Base-by-base conservation (phyloP, 2,113 vertebrate species). In the Lepisosteus oculatus region DNA sequence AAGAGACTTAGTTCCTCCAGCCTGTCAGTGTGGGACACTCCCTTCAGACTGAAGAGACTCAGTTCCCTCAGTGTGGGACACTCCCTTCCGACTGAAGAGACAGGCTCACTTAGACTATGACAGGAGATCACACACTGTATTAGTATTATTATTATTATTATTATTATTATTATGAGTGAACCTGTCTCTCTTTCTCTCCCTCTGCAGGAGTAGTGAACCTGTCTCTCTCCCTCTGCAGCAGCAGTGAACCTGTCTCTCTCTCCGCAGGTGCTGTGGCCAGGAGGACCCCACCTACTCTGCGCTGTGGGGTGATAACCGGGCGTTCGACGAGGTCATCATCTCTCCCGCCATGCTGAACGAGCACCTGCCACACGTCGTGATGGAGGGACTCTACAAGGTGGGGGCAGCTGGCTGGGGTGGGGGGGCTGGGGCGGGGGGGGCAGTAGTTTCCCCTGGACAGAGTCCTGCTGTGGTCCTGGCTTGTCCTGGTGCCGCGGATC, bases 311-410 rank as follows among this genome's bases (percentile, higher is more conserved):
- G 96, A 99, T 89, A 99, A 99, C 83, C 98, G 98, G 83, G 95
- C 95, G 3, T 99, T 99, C 72, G 91, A 98, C 3, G 97, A 99
- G 86, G 97, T 99, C 84, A 97, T 99, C 90, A 99, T 99, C 86
- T 99, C 97, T 0, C 95, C 97, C 0, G 97, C 97, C 55, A 99
- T 99, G 97, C 88, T 99, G 70, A 97, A 99, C 0, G 97, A 99
- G 63, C 97, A 99, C 85, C 91, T 99, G 80, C 97, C 97, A 0
- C 95, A 98, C 0, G 96, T 99, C 86, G 97, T 99, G 86, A 98
- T 99, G 94, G 95, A 98, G 77, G 97, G 97, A 42, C 95, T 99
- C 43, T 94, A 99, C 88, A 99, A 99, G 96, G 97, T 99, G 80
- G 89, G 12, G 6, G 7, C n/a, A 29, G 17, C n/a, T 59, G 3